These are phyloP conservation scores for Coturnix japonica DNA, from an alignment of 2,113 vertebrate species.

Conservation along the genomic window DNA sequence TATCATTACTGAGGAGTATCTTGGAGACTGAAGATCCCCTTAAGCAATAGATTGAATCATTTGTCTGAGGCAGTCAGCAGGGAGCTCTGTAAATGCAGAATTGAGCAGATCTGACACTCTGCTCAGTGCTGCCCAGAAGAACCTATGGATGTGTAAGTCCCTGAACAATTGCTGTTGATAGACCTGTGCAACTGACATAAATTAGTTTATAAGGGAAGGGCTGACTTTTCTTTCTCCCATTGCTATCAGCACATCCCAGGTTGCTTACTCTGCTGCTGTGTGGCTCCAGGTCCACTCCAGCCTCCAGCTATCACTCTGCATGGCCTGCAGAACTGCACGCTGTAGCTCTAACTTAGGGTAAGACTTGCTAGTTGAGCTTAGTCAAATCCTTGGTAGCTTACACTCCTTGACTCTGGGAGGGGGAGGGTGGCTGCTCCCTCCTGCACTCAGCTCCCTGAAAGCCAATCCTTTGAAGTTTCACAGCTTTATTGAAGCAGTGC, in stretches of 20 bases:
- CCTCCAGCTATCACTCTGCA: neutral
- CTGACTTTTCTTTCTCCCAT: neutral
- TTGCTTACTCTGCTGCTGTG: fast-evolving
- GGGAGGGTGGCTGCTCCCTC: neutral
- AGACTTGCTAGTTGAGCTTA: neutral
- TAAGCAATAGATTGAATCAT: neutral
- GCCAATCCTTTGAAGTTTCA: neutral
- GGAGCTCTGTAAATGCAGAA: neutral
- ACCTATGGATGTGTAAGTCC: fast-evolving
- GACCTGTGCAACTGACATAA: neutral
- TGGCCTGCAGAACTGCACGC: neutral
- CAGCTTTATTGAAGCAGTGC: neutral
- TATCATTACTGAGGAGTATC: neutral
- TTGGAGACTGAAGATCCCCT: neutral
- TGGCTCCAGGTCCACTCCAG: neutral
- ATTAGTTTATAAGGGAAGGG: neutral
- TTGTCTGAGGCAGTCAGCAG: neutral
- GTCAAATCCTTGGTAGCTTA: neutral
- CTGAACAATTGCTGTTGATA: neutral
- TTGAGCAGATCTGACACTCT: neutral
- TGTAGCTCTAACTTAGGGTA: neutral
- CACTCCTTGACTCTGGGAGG: neutral
- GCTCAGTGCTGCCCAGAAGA: neutral
- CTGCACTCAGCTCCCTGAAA: neutral
- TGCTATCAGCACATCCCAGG: neutral